A percentile compares a stretch with the other conserved stretches of the same genome.
These are phyloP conservation scores for Abrostola tripartita DNA, from an alignment of 2,888 invertebrate genomes.

Conservation along the genomic window DNA sequence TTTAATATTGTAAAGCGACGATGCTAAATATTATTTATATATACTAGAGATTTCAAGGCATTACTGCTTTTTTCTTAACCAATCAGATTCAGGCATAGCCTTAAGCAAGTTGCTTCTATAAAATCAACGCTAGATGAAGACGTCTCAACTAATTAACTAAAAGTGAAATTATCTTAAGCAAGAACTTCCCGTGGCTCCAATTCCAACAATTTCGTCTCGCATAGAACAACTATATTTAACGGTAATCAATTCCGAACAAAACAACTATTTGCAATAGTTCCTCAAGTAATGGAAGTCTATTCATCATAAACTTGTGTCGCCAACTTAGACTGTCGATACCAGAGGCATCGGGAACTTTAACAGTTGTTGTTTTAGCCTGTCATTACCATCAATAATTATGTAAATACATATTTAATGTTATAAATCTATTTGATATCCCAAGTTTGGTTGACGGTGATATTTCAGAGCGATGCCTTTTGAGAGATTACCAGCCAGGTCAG, in stretches of 20 bases:
- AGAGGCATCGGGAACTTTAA: constrained; percentile 31
- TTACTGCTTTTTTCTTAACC: too few species aligned
- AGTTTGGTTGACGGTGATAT: background rate
- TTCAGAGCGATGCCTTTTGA: too few species aligned
- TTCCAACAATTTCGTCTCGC: constrained; percentile 13
- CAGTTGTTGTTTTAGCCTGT: constrained; percentile 33
- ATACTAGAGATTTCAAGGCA: too few species aligned
- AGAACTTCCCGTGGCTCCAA: background rate
- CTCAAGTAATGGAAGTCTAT: constrained; percentile 44
- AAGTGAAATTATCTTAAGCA: background rate
- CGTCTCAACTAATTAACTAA: background rate
- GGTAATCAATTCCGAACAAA: constrained; percentile 44
- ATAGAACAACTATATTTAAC: constrained; percentile 18
- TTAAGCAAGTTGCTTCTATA: background rate
- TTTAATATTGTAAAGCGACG: too few species aligned
- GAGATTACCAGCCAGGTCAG: too few species aligned
- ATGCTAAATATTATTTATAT: too few species aligned
- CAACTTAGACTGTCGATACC: constrained; percentile 41
- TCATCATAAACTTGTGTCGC: constrained; percentile 42
- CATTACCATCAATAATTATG: constrained; percentile 11
- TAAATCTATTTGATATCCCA: background rate
- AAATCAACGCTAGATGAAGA: background rate
- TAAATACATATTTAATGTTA: background rate
- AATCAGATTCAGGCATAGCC: background rate
- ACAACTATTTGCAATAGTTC: constrained; percentile 37